These are phyloP conservation scores for Tupiocoris notatus DNA, from an alignment of 2,888 invertebrate genomes.

Conservation along the genomic window DNA sequence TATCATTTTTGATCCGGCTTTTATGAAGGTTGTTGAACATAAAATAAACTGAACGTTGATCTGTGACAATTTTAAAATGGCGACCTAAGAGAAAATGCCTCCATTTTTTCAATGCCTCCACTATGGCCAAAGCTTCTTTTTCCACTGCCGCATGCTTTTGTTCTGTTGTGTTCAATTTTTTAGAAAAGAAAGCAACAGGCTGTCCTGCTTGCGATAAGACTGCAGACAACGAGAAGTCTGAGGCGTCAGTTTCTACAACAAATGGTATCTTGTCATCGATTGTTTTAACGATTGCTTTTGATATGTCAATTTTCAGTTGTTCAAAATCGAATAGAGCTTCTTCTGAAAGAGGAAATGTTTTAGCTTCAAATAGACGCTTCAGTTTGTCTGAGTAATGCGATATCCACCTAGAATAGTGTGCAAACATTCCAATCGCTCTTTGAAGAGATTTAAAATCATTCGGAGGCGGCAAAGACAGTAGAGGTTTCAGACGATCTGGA, in stretches of 20 bases:
- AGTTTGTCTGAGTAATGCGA: neutral
- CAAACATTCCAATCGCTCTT: neutral
- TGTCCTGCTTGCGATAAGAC: neutral
- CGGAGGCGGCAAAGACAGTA: neutral
- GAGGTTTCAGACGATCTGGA: conserved; percentile 1
- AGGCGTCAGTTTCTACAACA: conserved; percentile 7
- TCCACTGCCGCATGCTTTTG: conserved; percentile 45
- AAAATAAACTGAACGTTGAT: conserved; percentile 26
- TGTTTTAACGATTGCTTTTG: conserved; percentile 6
- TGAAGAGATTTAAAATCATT: neutral
- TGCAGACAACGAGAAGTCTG: conserved; percentile 19
- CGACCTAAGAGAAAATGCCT: conserved; percentile 45
- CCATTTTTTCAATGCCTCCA: conserved; percentile 48
- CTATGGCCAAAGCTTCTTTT: conserved; percentile 48
- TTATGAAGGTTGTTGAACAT: conserved; percentile 28
- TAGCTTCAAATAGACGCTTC: neutral
- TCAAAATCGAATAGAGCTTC: neutral
- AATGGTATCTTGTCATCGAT: conserved; percentile 4
- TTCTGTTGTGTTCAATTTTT: conserved; percentile 42
- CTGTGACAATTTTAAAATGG: conserved; percentile 45
- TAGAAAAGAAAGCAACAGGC: conserved; percentile 43
- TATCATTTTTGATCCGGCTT: conserved; percentile 33
- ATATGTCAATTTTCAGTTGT: neutral
- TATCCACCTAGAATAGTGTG: neutral
- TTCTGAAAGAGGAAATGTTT: neutral